These are phyloP conservation scores for Mus spretus DNA, from an alignment of 2,797 vertebrate genomes.

Conservation along the genomic window DNA sequence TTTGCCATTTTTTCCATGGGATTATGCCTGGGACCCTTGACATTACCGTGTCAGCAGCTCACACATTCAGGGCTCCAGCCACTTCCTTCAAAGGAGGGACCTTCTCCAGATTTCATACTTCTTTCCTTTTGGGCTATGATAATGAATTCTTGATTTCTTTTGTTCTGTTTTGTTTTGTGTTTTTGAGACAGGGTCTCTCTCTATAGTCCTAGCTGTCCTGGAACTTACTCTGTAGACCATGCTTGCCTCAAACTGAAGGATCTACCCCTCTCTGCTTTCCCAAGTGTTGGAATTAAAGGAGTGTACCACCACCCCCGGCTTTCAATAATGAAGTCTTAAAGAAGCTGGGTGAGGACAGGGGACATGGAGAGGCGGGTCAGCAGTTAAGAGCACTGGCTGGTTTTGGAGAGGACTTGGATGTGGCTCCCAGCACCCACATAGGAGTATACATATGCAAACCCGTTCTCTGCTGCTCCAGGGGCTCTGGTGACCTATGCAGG, in stretches of 20 bases:
- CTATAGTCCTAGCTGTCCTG: background rate
- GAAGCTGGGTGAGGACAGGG: background rate
- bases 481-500: background rate
- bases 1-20: too few species aligned
- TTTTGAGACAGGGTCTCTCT: background rate
- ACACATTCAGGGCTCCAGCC: background rate
- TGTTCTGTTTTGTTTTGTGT: background rate
- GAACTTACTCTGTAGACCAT: background rate
- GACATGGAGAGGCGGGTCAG: background rate
- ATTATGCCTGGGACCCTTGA: background rate
- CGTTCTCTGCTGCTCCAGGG: background rate
- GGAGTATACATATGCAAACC: background rate
- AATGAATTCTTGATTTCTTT: background rate
- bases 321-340: background rate
- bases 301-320: background rate
- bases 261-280: background rate
- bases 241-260: background rate
- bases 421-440: background rate
- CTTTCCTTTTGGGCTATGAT: background rate
- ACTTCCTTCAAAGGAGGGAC: background rate
- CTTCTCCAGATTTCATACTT: background rate
- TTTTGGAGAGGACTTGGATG: background rate
- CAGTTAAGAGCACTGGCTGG: background rate
- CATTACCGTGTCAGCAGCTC: background rate
- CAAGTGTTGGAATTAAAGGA: background rate